Percentiles rank a stretch among this genome's conserved stretches.
phyloP scores from a whole-genome alignment of 2,113 vertebrate genomes.

The Myodes glareolus region DNA sequence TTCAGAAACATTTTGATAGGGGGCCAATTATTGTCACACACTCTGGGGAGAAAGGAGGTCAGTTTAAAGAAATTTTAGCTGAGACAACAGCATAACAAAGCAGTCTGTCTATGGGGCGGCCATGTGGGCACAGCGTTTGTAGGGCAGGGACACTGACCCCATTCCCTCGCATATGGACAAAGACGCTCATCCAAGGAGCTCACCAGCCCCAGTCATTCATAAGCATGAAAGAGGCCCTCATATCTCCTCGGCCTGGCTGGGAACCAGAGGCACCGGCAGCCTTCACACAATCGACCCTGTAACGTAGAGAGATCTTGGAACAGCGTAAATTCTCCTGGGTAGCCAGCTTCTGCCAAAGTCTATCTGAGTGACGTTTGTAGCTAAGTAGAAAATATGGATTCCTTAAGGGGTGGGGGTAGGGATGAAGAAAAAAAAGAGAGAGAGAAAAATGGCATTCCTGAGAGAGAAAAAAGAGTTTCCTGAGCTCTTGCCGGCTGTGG shows the following conservation, averaged over 20 bases:
- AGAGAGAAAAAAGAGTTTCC: neutral
- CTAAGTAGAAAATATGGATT: neutral
- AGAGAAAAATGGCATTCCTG: neutral
- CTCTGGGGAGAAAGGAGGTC: slow-evolving; percentile 48
- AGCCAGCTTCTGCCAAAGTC: slow-evolving; percentile 36
- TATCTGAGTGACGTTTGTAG: neutral
- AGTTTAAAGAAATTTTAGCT: slow-evolving; percentile 63
- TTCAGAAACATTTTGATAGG: slow-evolving; percentile 31
- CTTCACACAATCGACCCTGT: slow-evolving; percentile 47
- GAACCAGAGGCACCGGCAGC: slow-evolving; percentile 51
- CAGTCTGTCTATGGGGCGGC: slow-evolving; percentile 15
- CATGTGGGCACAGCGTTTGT: slow-evolving; percentile 15
- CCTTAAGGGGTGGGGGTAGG: neutral
- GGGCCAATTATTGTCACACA: slow-evolving; percentile 12
- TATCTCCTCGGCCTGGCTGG: slow-evolving; percentile 1
- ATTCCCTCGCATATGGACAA: slow-evolving; percentile 48
- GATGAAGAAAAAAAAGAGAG: neutral
- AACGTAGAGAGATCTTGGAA: slow-evolving; percentile 36
- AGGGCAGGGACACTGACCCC: slow-evolving; percentile 60
- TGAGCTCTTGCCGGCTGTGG: neutral
- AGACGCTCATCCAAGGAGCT: slow-evolving; percentile 59
- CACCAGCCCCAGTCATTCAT: slow-evolving; percentile 45
- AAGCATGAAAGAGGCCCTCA: slow-evolving; percentile 44
- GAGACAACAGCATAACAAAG: slow-evolving; percentile 38
- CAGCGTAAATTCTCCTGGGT: neutral